These are phyloP conservation scores for Tachina lurida DNA, from an alignment of 2,888 invertebrate genomes.

Conservation along the genomic window DNA sequence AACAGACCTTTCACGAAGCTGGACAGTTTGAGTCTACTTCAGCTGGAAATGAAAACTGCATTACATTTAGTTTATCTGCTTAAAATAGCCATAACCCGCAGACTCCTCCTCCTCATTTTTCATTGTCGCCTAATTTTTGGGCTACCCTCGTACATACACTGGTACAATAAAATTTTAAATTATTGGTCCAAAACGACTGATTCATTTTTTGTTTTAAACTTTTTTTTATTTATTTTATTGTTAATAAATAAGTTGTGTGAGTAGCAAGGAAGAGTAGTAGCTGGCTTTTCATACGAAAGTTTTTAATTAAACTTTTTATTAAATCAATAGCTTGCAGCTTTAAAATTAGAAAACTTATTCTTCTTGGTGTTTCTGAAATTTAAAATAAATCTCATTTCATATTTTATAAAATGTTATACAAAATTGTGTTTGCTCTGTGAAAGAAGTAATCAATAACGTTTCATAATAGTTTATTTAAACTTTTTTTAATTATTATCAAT, in stretches of 20 bases:
- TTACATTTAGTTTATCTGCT: too few relatives aligned
- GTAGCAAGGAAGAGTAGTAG: neutral
- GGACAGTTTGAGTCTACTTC: too few relatives aligned
- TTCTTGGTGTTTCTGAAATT: neutral
- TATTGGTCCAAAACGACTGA: neutral
- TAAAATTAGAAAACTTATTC: constrained; percentile 29
- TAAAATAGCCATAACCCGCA: too few relatives aligned
- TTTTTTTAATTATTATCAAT: too few relatives aligned
- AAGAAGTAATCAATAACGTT: neutral
- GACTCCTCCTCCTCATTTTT: too few relatives aligned
- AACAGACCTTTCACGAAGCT: too few relatives aligned
- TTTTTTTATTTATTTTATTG: neutral
- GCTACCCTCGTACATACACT: too few relatives aligned
- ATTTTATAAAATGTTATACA: constrained; percentile 17
- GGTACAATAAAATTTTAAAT: too few relatives aligned
- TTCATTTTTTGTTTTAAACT: neutral
- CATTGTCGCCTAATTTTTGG: too few relatives aligned
- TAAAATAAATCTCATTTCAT: neutral
- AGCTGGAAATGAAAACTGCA: too few relatives aligned
- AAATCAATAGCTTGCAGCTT: constrained; percentile 39
- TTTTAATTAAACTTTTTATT: constrained; percentile 32
- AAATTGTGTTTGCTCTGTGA: neutral
- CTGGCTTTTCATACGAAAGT: constrained; percentile 36
- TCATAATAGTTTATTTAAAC: too few relatives aligned
- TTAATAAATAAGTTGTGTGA: constrained; percentile 4